Percentiles rank a stretch among this genome's conserved stretches.
These are phyloP conservation scores for Phaonia tiefii DNA, from an alignment of 2,888 invertebrate genomes.

Conservation along the genomic window DNA sequence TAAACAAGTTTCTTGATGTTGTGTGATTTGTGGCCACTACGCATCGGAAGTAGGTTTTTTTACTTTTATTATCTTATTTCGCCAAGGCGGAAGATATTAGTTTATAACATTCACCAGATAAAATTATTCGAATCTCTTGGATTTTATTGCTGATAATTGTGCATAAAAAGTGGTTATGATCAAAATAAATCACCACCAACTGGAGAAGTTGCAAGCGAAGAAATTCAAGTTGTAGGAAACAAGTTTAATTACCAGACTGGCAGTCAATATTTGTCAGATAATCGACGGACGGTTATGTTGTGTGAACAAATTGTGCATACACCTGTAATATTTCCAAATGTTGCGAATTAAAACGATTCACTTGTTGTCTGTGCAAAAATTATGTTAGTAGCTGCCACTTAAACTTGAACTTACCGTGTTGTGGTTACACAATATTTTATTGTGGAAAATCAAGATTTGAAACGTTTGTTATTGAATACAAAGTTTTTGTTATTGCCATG, in stretches of 20 bases:
- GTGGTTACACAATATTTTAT: too few species aligned
- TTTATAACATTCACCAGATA: conserved; percentile 34
- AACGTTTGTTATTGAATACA: too few species aligned
- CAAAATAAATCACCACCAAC: conserved; percentile 9
- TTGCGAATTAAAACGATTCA: too few species aligned
- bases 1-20: background rate
- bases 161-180: conserved; percentile 38
- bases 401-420: conserved; percentile 38
- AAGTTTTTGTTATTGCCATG: too few species aligned
- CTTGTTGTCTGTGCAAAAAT: too few species aligned
- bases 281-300: background rate
- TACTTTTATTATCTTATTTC: background rate
- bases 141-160: conserved; percentile 7
- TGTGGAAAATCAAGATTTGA: too few species aligned
- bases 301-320: conserved; percentile 16
- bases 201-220: background rate
- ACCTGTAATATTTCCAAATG: background rate
- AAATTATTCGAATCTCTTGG: conserved; percentile 3
- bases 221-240: conserved; percentile 4
- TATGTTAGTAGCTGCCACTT: background rate
- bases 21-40: conserved; percentile 32
- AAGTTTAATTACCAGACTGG: too few species aligned
- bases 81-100: conserved; percentile 56
- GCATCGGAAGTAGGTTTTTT: conserved; percentile 48
- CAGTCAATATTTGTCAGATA: too few species aligned